Conservation (phyloP, 2,888 invertebrate genomes). For the Caenorhabditis sp. region DNA sequence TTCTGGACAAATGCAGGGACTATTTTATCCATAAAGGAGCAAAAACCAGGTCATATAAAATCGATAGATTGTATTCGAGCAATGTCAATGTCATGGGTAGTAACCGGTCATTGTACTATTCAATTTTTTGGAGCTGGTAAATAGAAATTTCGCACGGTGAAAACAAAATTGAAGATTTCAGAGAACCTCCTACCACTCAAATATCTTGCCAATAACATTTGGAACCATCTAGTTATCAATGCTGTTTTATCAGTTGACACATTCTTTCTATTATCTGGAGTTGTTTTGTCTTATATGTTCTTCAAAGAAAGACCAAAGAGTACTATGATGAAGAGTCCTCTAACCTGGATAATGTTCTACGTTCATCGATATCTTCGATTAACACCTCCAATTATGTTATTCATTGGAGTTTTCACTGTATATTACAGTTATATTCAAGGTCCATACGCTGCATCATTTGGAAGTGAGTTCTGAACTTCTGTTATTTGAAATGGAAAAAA, state of each 20-base stretch:
- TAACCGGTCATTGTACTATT: slow-evolving; percentile 37
- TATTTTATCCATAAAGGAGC: slow-evolving; percentile 28
- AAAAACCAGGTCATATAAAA: slow-evolving; percentile 49
- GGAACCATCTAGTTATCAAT: slow-evolving; percentile 43
- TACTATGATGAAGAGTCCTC: slow-evolving; percentile 11
- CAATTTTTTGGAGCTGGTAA: background rate
- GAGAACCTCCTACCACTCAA: slow-evolving; percentile 21
- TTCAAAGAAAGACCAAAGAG: slow-evolving; percentile 40
- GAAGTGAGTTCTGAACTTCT: slow-evolving; percentile 11
- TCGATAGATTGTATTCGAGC: slow-evolving; percentile 57
- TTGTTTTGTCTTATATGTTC: slow-evolving; percentile 58
- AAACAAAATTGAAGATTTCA: too few relatives aligned
- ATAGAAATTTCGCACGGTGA: too few relatives aligned
- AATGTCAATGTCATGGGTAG: slow-evolving; percentile 60
- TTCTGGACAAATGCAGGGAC: slow-evolving; percentile 39
- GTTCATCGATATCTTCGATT: slow-evolving; percentile 39
- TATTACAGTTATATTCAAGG: slow-evolving; percentile 30
- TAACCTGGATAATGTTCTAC: slow-evolving; percentile 42
- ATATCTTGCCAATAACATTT: slow-evolving; percentile 24
- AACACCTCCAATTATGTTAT: slow-evolving; percentile 41
- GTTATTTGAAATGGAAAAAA: too few relatives aligned
- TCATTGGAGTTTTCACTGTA: slow-evolving; percentile 37
- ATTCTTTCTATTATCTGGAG: slow-evolving; percentile 60
- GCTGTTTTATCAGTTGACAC: slow-evolving; percentile 58
- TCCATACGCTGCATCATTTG: slow-evolving; percentile 11